phyloP scores from a whole-genome alignment of 1,140 invertebrate genomes.

The Cylas formicarius region DNA sequence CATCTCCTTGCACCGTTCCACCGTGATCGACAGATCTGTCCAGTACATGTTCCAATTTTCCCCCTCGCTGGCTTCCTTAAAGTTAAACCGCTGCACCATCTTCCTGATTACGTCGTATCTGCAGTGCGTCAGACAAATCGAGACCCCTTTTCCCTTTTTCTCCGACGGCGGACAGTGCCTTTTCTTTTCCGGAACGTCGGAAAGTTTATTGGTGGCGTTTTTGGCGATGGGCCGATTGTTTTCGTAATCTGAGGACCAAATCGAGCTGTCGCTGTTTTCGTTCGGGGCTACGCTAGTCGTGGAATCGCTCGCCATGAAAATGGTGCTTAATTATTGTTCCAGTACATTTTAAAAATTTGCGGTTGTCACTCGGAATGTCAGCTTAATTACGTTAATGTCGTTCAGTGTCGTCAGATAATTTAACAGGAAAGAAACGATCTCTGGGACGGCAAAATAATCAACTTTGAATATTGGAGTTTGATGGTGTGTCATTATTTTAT shows the following conservation, averaged over 20 bases:
- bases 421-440: too few species aligned
- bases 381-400: too few species aligned
- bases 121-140: constrained; percentile 66
- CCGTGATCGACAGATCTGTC: constrained; percentile 75
- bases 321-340: too few species aligned
- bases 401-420: too few species aligned
- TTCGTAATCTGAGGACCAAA: constrained; percentile 24
- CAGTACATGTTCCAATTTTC: constrained; percentile 85
- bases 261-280: constrained; percentile 25
- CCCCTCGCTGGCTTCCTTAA: constrained; percentile 69
- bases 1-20: constrained; percentile 81
- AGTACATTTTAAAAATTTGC: too few species aligned
- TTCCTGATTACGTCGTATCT: constrained; percentile 65
- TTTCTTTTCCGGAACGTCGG: constrained; percentile 5
- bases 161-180: constrained; percentile 3
- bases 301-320: constrained; percentile 25
- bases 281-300: constrained; percentile 25
- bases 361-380: too few species aligned
- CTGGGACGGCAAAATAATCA: too few species aligned
- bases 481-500: too few species aligned
- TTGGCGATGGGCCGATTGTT: constrained; percentile 9
- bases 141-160: constrained; percentile 29
- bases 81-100: constrained; percentile 65
- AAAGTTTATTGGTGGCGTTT: constrained; percentile 12
- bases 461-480: too few species aligned